phyloP scores from a whole-genome alignment of 2,888 invertebrate genomes.

The Rhaphigaster nebulosa region DNA sequence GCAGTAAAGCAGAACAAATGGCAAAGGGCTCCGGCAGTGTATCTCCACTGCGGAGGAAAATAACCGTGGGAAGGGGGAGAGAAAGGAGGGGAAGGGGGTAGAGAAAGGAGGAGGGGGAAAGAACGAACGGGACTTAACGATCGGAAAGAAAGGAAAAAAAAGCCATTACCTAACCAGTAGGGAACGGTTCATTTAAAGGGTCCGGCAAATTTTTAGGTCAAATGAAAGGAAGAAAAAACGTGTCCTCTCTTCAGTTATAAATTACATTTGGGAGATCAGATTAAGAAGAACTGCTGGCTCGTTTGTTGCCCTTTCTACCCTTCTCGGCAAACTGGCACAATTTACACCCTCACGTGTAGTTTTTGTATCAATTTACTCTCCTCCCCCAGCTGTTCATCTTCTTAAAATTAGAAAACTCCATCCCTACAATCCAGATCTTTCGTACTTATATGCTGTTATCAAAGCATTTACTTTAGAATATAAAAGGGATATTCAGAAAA shows the following conservation, averaged over 20 bases:
- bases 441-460: too few relatives aligned
- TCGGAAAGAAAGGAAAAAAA: conserved; percentile 39
- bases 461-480: too few relatives aligned
- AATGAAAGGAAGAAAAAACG: conserved; percentile 42
- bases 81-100: conserved; percentile 35
- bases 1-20: conserved; percentile 44
- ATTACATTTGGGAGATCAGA: conserved; percentile 32
- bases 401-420: not conserved
- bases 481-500: too few relatives aligned
- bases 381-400: not conserved
- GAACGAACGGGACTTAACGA: conserved; percentile 48
- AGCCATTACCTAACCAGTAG: conserved; percentile 48
- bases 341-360: not conserved
- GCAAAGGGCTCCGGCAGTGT: conserved; percentile 5
- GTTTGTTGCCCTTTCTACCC: not conserved
- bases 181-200: conserved; percentile 50
- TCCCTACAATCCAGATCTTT: too few relatives aligned
- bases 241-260: conserved; percentile 11
- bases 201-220: conserved; percentile 48
- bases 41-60: not conserved
- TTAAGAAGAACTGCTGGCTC: not conserved
- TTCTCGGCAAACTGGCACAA: not conserved
- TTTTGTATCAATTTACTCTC: not conserved
- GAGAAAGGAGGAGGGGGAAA: conserved; percentile 55
- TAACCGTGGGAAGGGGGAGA: not conserved